Percentiles rank a stretch among this genome's conserved stretches.
Evolutionary conservation across 1,140 invertebrate species (phyloP).

Genomic region (Scaptomyza montana): DNA sequence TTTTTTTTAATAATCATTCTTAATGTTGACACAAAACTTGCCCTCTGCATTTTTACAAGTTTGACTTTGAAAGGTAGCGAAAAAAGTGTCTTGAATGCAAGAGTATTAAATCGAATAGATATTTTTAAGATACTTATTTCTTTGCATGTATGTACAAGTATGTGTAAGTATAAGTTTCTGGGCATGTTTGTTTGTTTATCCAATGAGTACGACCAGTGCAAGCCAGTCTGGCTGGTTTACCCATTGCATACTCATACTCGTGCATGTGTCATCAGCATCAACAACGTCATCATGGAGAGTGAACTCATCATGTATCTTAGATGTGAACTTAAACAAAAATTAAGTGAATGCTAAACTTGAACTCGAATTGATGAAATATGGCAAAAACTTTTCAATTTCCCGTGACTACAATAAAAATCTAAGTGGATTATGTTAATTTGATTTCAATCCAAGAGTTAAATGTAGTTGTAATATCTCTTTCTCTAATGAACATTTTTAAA

Average conservation of each 20-base stretch:
- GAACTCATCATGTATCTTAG: slow-evolving; percentile 10
- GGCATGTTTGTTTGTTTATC: slow-evolving; percentile 15
- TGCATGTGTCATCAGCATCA: slow-evolving; percentile 21
- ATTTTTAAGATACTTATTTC: neutral
- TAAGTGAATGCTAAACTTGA: slow-evolving; percentile 28
- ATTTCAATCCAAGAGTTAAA: neutral
- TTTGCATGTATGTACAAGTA: slow-evolving; percentile 27
- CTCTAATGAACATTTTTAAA: no score
- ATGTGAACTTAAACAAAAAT: slow-evolving; percentile 33
- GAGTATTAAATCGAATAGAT: neutral
- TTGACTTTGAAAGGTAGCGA: no score
- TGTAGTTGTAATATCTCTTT: no score
- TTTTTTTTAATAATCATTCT: no score
- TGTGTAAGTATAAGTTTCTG: slow-evolving; percentile 11
- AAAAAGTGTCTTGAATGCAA: neutral
- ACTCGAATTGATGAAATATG: slow-evolving; percentile 25
- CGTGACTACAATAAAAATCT: neutral
- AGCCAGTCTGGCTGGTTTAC: slow-evolving; percentile 6
- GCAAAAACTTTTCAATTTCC: neutral
- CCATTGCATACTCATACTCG: slow-evolving; percentile 6
- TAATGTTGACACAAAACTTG: no score
- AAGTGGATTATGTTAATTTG: neutral
- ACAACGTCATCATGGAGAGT: slow-evolving; percentile 24
- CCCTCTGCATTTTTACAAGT: no score
- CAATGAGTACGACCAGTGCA: neutral